Evolutionary conservation across 2,888 invertebrate genomes (phyloP), one percentile per base, ranked within the genome.

Genomic region (Linnaemya vulpina): DNA sequence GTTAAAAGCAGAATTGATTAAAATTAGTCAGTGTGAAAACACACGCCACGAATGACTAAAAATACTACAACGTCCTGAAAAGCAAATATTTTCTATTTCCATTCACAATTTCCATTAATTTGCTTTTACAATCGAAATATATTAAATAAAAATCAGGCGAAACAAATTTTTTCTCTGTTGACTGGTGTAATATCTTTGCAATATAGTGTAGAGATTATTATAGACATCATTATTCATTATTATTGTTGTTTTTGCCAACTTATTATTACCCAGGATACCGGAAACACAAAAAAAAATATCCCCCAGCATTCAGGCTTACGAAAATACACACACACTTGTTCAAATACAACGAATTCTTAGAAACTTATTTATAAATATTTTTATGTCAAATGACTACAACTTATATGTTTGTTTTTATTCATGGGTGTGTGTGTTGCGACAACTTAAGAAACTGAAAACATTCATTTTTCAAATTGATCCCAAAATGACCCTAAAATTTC

Each of bases 381-480:
- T 60, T 49, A 20, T 62, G 46, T 73, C 11, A 20, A 43, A 65
- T 65, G n/a, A 40, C 40, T 53, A 11, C 5, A 51, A 22, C 60
- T 58, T 67, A 73, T 67, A 67, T 38, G 63, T 35, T 63, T 46
- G 7, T 17, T 53, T 40, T 43, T 49, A 7, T 53, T 38, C 2
- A 55, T 62, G 9, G 30, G 30, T 58, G 30, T n/a, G 58, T 58
- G 30, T 30, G 25, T 58, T 30, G 9, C 15, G 30, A 58, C 30
- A 68, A 73, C 46, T 38, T 35, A 35, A 49, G 79, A 38, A 73
- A 55, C 43, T 35, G 55, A 58, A 70, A 30, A 77, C 77, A 78
- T 77, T 78, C 74, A 85, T 85, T 81, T 81, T 81, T 85, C 81
- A 85, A 78, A 81, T 85, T 85, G 81, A 85, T 85, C 84, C 84